These are phyloP conservation scores for Esperia sulphurella DNA, from an alignment of 2,888 invertebrate species.

Conservation along the genomic window DNA sequence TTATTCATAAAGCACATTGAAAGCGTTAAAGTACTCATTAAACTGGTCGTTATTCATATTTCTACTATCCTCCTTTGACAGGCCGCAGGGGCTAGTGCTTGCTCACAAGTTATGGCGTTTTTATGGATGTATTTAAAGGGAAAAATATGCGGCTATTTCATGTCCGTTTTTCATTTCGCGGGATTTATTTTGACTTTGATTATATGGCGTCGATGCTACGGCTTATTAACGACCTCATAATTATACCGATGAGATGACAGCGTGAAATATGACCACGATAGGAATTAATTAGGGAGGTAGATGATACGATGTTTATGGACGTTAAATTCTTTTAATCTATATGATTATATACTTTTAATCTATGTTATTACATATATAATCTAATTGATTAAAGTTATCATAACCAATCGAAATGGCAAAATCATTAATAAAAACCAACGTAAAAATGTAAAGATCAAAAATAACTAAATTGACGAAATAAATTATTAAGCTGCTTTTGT, in stretches of 20 bases:
- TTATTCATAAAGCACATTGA: slow-evolving; percentile 79
- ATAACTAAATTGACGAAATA: too few relatives aligned
- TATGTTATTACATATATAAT: too few relatives aligned
- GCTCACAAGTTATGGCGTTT: slow-evolving; percentile 68
- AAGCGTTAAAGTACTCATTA: slow-evolving; percentile 78
- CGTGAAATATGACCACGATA: slow-evolving; percentile 52
- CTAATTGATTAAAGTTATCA: not conserved
- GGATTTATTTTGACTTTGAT: slow-evolving; percentile 73
- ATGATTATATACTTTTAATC: too few relatives aligned
- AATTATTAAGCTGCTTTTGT: too few relatives aligned
- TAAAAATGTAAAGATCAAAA: too few relatives aligned
- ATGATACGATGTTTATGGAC: slow-evolving; percentile 26
- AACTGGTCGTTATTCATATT: slow-evolving; percentile 67
- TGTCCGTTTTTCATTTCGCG: slow-evolving; percentile 67
- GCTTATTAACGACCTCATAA: slow-evolving; percentile 68
- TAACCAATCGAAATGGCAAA: not conserved
- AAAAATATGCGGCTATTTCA: slow-evolving; percentile 70
- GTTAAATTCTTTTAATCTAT: slow-evolving; percentile 1
- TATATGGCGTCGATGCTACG: slow-evolving; percentile 64
- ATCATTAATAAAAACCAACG: too few relatives aligned
- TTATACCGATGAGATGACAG: slow-evolving; percentile 58
- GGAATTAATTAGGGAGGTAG: slow-evolving; percentile 45
- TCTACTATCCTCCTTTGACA: slow-evolving; percentile 72
- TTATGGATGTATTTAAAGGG: slow-evolving; percentile 67
- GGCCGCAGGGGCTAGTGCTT: slow-evolving; percentile 58